Percentiles rank a stretch among this genome's conserved stretches.
These are phyloP conservation scores for Melangyna quadrimaculata DNA, from an alignment of 2,888 invertebrate genomes.

Conservation along the genomic window DNA sequence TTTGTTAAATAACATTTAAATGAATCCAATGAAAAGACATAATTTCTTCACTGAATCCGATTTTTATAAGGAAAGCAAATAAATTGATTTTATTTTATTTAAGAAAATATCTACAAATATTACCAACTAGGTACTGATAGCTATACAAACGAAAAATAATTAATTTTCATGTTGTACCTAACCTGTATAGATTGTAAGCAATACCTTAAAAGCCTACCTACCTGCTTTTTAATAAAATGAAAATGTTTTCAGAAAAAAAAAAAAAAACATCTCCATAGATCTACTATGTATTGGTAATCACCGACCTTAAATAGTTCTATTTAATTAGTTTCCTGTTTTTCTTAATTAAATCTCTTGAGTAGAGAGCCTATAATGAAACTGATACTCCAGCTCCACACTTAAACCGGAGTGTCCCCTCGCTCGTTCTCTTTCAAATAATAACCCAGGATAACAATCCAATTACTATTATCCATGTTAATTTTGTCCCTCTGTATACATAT, in stretches of 20 bases:
- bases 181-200: not conserved
- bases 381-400: not conserved
- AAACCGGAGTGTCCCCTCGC: not conserved
- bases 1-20: no score
- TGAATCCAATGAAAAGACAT: no score
- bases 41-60: no score
- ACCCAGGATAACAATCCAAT: conserved; percentile 62
- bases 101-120: no score
- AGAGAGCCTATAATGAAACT: conserved; percentile 35
- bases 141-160: no score
- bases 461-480: conserved; percentile 71
- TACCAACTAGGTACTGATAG: no score
- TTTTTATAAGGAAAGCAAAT: no score
- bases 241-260: not conserved
- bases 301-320: conserved; percentile 4
- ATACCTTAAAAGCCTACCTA: not conserved
- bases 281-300: not conserved
- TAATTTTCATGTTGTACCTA: not conserved
- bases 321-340: conserved; percentile 42
- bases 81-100: no score
- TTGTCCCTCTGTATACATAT: conserved; percentile 23
- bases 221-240: not conserved
- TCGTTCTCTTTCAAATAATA: not conserved
- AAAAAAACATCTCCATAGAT: not conserved
- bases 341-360: conserved; percentile 51